Base-by-base conservation (phyloP, 2,797 vertebrate genomes). In the Enteromius anoplus region DNA sequence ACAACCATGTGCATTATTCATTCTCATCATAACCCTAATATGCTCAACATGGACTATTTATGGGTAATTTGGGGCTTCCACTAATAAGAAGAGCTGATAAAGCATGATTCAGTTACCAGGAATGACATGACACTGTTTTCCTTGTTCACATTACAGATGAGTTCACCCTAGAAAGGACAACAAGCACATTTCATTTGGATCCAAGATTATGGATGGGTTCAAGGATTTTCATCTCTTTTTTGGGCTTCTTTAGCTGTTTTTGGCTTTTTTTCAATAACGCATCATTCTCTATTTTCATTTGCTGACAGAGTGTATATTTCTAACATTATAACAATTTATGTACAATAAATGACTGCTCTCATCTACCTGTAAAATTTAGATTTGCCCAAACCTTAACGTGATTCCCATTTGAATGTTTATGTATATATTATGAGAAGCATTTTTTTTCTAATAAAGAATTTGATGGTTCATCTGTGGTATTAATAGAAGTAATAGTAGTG, bases 91-190 rank as follows among this genome's bases (percentile, higher is more conserved):
- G 40, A 26, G 3, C 5, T 10, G 21, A 47, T 62, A n/a, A 53
- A 75, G 32, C 8, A 55, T 66, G 2, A n/a, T 65, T 65, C 32
- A 21, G 64, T 78, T 29, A 65, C 23, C 10, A 45, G 15, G 45
- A 29, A 58, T 32, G 4, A 23, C 37, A 42, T 49, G n/a, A 76
- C 11, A 17, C 1, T 68, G 84, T 62, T 66, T 83, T 58, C n/a
- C 76, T 60, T 83, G 21, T 81, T 88, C 81, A 11, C 53, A 49
- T 82, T 85, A 73, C 84, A 88, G 87, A 88, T 88, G 77, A 88
- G 64, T 81, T 79, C 83, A 60, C 82, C 86, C 15, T 88, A 86
- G 72, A 79, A 23, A 3, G 5, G 15, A 5, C 29, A 70, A 49
- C 26, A 37, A 29, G n/a, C 15, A 8, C 21, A 70, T 11, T 55